phyloP scores from a whole-genome alignment of 2,888 invertebrate genomes.

The Cantharis nigra region DNA sequence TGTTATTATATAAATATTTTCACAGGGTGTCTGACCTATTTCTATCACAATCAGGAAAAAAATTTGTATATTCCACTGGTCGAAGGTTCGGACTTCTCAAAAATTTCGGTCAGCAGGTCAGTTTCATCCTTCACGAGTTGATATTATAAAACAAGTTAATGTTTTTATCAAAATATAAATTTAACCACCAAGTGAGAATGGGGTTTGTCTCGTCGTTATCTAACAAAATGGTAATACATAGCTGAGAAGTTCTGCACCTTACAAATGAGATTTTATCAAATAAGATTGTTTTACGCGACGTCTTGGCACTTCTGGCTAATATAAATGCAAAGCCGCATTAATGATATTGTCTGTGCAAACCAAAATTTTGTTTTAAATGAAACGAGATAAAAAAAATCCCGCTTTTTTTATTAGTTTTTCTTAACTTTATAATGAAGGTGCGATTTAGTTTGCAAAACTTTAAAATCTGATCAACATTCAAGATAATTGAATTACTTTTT shows the following conservation, averaged over 20 bases:
- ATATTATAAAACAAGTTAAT: not conserved
- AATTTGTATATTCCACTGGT: not conserved
- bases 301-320: constrained; percentile 37
- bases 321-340: constrained; percentile 45
- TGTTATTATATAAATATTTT: not conserved
- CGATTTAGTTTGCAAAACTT: not conserved
- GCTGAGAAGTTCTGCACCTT: constrained; percentile 37
- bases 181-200: constrained; percentile 5
- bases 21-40: not conserved
- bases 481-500: not conserved
- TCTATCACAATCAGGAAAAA: not conserved
- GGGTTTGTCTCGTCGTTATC: constrained; percentile 27
- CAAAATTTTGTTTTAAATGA: constrained; percentile 9
- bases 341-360: constrained; percentile 29
- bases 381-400: not conserved
- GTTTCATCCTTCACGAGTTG: not conserved
- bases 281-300: constrained; percentile 37
- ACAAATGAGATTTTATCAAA: constrained; percentile 42
- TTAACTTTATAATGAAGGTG: not conserved
- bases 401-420: constrained; percentile 1
- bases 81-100: constrained; percentile 21
- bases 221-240: constrained; percentile 37
- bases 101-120: not conserved
- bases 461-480: not conserved
- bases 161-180: constrained; percentile 13